Conservation (phyloP, 2,888 invertebrate genomes). For the Parnassius smintheus region DNA sequence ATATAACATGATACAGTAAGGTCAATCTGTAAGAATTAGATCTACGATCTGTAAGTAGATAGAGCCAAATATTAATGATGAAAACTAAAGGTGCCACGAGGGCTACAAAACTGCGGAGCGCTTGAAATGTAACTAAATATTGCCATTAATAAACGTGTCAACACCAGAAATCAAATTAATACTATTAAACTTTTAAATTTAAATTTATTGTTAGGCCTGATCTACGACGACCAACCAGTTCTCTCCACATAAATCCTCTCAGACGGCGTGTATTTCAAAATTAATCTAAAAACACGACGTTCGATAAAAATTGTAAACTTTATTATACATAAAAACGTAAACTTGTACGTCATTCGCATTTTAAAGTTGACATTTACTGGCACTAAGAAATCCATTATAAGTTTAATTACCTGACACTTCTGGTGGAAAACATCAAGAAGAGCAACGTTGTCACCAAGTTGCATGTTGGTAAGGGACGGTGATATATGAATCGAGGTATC, state of each 20-base stretch:
- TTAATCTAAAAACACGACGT: conserved; percentile 8
- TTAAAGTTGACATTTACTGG: conserved; percentile 25
- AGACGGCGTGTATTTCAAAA: conserved; percentile 18
- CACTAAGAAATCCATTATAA: conserved; percentile 24
- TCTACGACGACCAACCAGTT: not conserved
- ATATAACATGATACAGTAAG: no score
- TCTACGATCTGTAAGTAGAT: no score
- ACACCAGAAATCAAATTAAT: not conserved
- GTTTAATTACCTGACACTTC: conserved; percentile 22
- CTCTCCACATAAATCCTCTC: conserved; percentile 1
- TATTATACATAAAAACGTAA: conserved; percentile 23
- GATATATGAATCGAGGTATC: conserved; percentile 7
- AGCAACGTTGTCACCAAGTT: conserved; percentile 1
- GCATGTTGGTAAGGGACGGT: conserved; percentile 3
- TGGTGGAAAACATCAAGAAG: conserved; percentile 7
- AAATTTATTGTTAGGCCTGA: not conserved
- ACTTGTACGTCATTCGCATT: conserved; percentile 19
- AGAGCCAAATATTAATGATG: no score
- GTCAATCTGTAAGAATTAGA: no score
- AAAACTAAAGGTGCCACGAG: no score
- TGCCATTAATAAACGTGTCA: no score
- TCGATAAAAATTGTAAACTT: conserved; percentile 25
- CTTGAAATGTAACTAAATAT: no score
- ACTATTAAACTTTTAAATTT: not conserved
- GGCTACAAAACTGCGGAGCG: no score